A percentile compares a stretch with the other conserved stretches of the same genome.
phyloP scores from a whole-genome alignment of 2,797 vertebrate species.

The Pogoniulus pusillus region DNA sequence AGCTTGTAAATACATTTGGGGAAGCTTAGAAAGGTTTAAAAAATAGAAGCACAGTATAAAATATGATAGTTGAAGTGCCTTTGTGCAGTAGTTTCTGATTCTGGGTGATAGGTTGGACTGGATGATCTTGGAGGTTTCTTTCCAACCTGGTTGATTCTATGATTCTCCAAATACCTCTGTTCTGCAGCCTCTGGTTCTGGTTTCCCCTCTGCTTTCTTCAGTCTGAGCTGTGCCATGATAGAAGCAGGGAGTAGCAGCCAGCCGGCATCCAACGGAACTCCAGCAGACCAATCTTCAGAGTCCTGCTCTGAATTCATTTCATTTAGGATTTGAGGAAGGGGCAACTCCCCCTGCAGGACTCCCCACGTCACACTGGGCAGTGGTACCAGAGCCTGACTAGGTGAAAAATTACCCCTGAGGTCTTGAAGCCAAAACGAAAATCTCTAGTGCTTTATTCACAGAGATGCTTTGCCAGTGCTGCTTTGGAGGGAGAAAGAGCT shows the following conservation, averaged over 20 bases:
- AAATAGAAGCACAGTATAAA: neutral
- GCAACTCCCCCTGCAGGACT: neutral
- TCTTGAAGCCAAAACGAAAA: neutral
- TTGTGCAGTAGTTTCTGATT: neutral
- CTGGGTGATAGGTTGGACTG: too few species aligned
- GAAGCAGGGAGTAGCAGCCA: neutral
- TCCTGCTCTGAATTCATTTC: neutral
- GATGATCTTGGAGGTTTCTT: too few species aligned
- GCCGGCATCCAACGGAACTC: neutral
- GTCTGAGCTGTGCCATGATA: neutral
- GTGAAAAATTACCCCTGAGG: neutral
- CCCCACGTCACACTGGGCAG: neutral
- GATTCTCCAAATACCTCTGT: neutral
- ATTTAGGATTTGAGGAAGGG: neutral
- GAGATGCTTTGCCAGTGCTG: neutral
- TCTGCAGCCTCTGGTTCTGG: neutral
- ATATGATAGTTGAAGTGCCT: accelerated
- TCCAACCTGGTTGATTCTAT: too few species aligned
- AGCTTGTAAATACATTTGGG: neutral
- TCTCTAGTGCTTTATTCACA: neutral
- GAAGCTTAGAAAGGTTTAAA: neutral
- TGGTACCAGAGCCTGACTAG: neutral
- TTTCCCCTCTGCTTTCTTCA: neutral
- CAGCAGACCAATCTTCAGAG: neutral
- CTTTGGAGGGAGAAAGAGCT: too few species aligned